Percentiles rank a stretch among this genome's conserved stretches.
Conservation (phyloP, 2,113 vertebrate species). For the Mellivora capensis region DNA sequence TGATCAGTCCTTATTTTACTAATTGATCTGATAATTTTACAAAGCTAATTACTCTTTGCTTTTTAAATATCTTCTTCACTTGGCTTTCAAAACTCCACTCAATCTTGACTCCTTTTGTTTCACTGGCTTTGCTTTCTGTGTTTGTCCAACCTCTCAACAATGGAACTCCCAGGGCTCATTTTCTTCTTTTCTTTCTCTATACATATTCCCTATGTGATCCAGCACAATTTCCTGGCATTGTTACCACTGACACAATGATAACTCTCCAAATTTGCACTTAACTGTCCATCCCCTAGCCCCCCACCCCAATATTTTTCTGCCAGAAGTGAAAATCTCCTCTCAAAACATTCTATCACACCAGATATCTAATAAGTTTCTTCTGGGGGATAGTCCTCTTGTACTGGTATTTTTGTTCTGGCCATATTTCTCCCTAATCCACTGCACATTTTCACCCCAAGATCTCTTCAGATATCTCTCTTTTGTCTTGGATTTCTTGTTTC, state of each 20-base stretch:
- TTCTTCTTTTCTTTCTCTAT: not conserved
- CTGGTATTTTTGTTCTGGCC: not conserved
- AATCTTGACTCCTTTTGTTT: not conserved
- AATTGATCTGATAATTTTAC: not conserved
- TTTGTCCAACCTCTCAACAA: not conserved
- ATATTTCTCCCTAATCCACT: not conserved
- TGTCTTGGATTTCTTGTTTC: not conserved
- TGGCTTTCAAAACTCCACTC: not conserved
- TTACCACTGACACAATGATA: not conserved
- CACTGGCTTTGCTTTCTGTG: not conserved
- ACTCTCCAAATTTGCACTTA: not conserved
- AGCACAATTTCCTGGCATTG: not conserved
- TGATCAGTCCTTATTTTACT: not conserved
- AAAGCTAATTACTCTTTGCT: not conserved
- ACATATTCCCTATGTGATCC: not conserved
- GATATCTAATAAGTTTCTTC: not conserved
- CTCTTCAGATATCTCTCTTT: not conserved
- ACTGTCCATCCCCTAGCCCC: not conserved
- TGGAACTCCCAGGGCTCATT: not conserved
- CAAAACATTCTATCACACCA: not conserved
- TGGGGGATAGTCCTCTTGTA: not conserved
- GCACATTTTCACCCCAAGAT: not conserved
- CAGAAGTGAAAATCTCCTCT: not conserved
- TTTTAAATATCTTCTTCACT: not conserved
- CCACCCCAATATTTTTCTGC: not conserved